Evolutionary conservation across 2,888 invertebrate species (phyloP).

Genomic region (Ochropleura leucogaster): DNA sequence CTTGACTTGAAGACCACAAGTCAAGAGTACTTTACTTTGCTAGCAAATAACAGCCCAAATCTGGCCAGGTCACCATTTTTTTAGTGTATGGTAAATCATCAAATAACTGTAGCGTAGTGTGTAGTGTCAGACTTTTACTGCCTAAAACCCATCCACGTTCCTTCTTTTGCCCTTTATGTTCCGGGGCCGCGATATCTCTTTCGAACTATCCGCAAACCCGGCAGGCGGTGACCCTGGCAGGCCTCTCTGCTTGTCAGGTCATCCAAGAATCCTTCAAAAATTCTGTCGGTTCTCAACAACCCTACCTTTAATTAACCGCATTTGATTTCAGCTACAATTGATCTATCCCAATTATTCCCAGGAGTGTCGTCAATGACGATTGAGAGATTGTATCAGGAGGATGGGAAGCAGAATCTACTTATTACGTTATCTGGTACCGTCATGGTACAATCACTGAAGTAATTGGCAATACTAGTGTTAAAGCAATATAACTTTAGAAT

Average conservation of each 20-base stretch:
- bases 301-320: slow-evolving; percentile 34
- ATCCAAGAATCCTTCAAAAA: background rate
- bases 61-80: background rate
- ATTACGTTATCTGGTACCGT: slow-evolving; percentile 25
- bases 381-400: slow-evolving; percentile 43
- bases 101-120: too few relatives aligned
- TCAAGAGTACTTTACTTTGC: background rate
- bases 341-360: slow-evolving; percentile 44
- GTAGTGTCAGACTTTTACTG: too few relatives aligned
- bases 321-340: slow-evolving; percentile 33
- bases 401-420: slow-evolving; percentile 19
- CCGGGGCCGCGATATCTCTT: too few relatives aligned
- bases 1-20: too few relatives aligned
- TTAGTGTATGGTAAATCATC: too few relatives aligned
- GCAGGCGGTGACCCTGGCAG: too few relatives aligned
- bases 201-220: too few relatives aligned
- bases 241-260: background rate
- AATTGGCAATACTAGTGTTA: slow-evolving; percentile 11
- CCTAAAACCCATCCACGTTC: too few relatives aligned
- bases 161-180: too few relatives aligned
- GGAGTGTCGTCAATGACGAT: slow-evolving; percentile 44
- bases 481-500: slow-evolving; percentile 25
- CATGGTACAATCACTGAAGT: slow-evolving; percentile 25
- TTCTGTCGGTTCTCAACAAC: background rate
- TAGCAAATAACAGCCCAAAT: background rate